Evolutionary conservation across 1,140 invertebrate genomes (phyloP).

Genomic region (Marisa cornuarietis): DNA sequence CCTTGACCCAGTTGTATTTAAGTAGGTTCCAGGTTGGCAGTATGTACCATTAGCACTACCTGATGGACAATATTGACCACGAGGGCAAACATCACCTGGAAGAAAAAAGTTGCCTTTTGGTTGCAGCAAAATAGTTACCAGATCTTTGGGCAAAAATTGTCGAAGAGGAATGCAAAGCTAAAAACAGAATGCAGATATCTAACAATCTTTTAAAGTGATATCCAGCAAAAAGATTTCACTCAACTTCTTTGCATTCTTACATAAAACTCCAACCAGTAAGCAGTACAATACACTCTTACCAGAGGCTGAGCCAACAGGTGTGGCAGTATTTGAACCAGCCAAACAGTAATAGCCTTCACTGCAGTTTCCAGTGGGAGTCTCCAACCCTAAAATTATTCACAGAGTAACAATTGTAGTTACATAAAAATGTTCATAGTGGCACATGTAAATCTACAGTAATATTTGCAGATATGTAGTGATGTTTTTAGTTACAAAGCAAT

Average conservation of each 20-base stretch:
- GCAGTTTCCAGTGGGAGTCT: constrained; percentile 46
- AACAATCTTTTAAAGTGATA: too few relatives aligned
- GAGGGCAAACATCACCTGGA: constrained; percentile 54
- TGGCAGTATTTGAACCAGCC: constrained; percentile 41
- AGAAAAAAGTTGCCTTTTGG: not conserved
- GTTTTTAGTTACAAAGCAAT: too few relatives aligned
- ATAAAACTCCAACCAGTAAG: not conserved
- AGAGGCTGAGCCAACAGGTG: constrained; percentile 50
- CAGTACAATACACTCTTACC: constrained; percentile 32
- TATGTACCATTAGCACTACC: constrained; percentile 52
- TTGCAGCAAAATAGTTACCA: not conserved
- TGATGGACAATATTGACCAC: constrained; percentile 52
- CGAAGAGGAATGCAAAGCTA: too few relatives aligned
- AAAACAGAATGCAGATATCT: too few relatives aligned
- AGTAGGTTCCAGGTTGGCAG: constrained; percentile 57
- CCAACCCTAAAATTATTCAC: constrained; percentile 3
- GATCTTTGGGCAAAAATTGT: too few relatives aligned
- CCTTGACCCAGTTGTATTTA: constrained; percentile 45
- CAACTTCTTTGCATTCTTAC: not conserved
- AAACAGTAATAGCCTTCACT: constrained; percentile 57
- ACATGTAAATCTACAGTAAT: too few relatives aligned
- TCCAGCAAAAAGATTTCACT: not conserved
- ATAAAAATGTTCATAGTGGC: too few relatives aligned
- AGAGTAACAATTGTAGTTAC: too few relatives aligned
- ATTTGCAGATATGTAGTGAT: too few relatives aligned